Evolutionary conservation across 2,888 invertebrate species (phyloP), one percentile per base, ranked within the genome.

Genomic region (Ellobium chinense): DNA sequence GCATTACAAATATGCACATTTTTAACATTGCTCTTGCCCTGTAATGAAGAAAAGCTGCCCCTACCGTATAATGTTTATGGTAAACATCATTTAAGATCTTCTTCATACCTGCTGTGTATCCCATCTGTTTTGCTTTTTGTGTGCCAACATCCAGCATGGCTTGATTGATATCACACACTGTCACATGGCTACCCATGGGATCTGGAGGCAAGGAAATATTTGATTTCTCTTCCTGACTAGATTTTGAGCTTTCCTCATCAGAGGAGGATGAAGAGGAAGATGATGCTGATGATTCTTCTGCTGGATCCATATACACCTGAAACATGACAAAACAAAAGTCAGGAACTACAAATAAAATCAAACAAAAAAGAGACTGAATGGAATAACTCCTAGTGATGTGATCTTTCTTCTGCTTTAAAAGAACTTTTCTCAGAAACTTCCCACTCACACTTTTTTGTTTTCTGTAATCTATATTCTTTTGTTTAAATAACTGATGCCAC

Each of bases 81-180:
- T n/a, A n/a, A n/a, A n/a, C n/a, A n/a, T n/a, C n/a, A n/a, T n/a
- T n/a, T n/a, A n/a, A n/a, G n/a, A n/a, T n/a, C n/a, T n/a, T n/a
- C n/a, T n/a, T n/a, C n/a, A n/a, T 76, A 87, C 87, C 86, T 82
- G 82, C 66, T 21, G 73, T 73, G 85, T 94, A 94, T 34, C 95
- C 95, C 70, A 95, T 93, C 70, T 94, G 94, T 75, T 89, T 80
- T 0, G 97, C 96, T 90, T 97, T 94, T 54, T 93, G 91, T 93
- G 96, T 95, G 1, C 99, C 99, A 7, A 98, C 98, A 88, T 97
- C 95, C 72, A 99, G 92, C 99, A 99, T 99, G 82, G 96, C 95
- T 86, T 96, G 95, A 88, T 94, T 99, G 85, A 99, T 98, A 93
- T 99, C 99, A 87, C 96, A 93, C 4, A 95, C 93, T 21, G 94